A percentile compares a stretch with the other conserved stretches of the same genome.
Conservation (phyloP, 2,797 vertebrate species). For the Alosa sapidissima region DNA sequence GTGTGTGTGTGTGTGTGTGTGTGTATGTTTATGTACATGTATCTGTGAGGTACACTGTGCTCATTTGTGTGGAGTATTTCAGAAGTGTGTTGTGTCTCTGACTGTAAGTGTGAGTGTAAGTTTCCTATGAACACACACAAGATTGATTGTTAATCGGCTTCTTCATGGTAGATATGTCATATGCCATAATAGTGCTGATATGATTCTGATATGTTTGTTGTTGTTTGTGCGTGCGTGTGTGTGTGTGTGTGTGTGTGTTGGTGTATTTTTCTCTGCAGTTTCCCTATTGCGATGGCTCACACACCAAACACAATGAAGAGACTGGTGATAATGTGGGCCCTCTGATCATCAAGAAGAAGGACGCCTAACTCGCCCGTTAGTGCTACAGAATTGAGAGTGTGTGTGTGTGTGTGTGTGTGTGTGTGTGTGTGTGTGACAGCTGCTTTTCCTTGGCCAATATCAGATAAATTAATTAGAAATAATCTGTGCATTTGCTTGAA, state of each 20-base stretch:
- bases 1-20: no score
- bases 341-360: slow-evolving; percentile 77
- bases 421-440: slow-evolving; percentile 15
- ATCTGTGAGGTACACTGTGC: no score
- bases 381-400: slow-evolving; percentile 32
- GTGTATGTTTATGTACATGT: no score
- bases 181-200: not conserved
- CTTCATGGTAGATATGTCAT: no score
- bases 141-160: no score
- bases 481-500: not conserved
- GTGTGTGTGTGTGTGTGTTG: not conserved
- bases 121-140: no score
- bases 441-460: not conserved
- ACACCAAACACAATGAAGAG: slow-evolving; percentile 77
- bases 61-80: no score
- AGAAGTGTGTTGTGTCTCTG: no score
- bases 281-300: slow-evolving; percentile 77
- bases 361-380: slow-evolving; percentile 49
- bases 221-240: not conserved
- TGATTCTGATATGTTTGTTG: not conserved
- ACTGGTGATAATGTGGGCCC: slow-evolving; percentile 82
- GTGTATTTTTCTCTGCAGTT: slow-evolving; percentile 63
- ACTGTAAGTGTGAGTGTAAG: no score
- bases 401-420: slow-evolving; percentile 4
- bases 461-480: not conserved